phyloP scores from a whole-genome alignment of 1,140 invertebrate species.

The Trichoplusia ni region DNA sequence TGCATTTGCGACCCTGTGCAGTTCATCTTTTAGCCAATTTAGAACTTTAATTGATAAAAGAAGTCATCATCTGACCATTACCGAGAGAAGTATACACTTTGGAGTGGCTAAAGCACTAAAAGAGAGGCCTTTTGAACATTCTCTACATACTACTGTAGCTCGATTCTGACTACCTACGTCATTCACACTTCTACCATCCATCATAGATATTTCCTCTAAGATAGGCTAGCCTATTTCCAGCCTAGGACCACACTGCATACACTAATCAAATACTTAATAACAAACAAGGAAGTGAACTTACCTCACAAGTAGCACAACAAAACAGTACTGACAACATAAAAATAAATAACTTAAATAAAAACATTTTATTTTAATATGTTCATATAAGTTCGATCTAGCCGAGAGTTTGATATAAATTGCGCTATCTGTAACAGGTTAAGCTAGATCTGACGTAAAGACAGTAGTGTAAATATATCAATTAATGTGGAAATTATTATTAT shows the following conservation, averaged over 20 bases:
- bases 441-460: background rate
- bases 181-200: background rate
- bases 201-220: too few relatives aligned
- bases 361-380: background rate
- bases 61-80: too few relatives aligned
- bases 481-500: too few relatives aligned
- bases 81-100: too few relatives aligned
- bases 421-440: background rate
- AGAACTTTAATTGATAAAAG: too few relatives aligned
- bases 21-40: too few relatives aligned
- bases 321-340: conserved; percentile 7
- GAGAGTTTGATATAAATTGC: background rate
- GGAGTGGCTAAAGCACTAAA: too few relatives aligned
- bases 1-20: too few relatives aligned
- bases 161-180: too few relatives aligned
- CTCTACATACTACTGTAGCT: too few relatives aligned
- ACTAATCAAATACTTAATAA: background rate
- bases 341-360: background rate
- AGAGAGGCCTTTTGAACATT: too few relatives aligned
- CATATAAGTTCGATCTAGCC: background rate
- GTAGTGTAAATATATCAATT: background rate
- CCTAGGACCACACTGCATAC: background rate
- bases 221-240: background rate
- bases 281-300: background rate
- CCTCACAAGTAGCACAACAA: background rate